Base-by-base conservation (phyloP, 2,113 vertebrate species). In the Pollimyrus isidori region DNA sequence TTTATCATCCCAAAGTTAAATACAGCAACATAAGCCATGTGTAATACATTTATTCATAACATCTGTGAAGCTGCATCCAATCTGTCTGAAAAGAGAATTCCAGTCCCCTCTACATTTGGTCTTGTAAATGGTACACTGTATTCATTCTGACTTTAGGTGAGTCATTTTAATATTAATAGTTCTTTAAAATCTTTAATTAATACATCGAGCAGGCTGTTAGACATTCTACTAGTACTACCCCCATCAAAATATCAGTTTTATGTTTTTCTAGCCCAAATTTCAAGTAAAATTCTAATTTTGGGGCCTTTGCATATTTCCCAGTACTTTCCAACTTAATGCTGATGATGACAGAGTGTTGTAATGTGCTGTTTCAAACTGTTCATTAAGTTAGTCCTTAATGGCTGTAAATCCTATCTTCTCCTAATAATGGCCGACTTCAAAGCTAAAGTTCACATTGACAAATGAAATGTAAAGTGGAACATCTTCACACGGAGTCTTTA, bases 401-500 rank as follows among this genome's bases (percentile, higher is more conserved):
- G 15, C 23, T 30, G 46, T 52, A 87, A 87, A 53, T 53, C 50
- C 26, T 53, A 13, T 19, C 7, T 87, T 30, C 30, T 87, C 49
- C 7, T 53, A 87, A 53, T 53, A 53, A 53, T 49, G 49, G 50
- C 50, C 50, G n/a, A 53, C 50, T 87, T 53, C 48, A 53, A 87
- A 87, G 85, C 50, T 56, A 19, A 87, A 87, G 30, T 35, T 53
- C 49, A 56, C 85, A 84, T 46, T 87, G 85, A 87, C 85, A 87
- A 87, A 87, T 87, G 45, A 87, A 87, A 53, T 30, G 49, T 87
- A 49, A 87, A 35, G 85, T 35, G 46, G 49, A 39, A 87, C 30
- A 53, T 87, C 85, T 30, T 87, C 85, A 53, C 85, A 52, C 85
- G 50, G 30, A 30, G 85, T 10, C 85, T 87, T 87, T 87, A 53